phyloP scores from a whole-genome alignment of 2,113 vertebrate genomes.

The Empidonax alnorum region DNA sequence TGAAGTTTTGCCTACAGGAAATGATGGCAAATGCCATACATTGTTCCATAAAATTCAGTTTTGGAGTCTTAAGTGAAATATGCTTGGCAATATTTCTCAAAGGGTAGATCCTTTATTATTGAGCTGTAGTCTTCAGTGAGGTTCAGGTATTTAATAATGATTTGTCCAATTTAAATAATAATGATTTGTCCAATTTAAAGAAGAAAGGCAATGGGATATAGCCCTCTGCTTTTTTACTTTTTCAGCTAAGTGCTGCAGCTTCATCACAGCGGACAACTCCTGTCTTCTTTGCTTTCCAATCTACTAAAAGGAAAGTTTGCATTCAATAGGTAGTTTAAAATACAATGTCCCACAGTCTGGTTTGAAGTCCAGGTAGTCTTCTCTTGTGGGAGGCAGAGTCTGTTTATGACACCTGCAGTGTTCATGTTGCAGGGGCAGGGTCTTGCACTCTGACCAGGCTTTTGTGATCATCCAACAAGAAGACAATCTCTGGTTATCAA shows the following conservation, averaged over 20 bases:
- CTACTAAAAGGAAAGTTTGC: not conserved
- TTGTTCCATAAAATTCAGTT: not conserved
- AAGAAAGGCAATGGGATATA: not conserved
- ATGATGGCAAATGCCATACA: not conserved
- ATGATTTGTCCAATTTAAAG: not conserved
- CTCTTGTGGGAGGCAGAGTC: not conserved
- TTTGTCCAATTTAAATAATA: not conserved
- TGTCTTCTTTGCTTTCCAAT: not conserved
- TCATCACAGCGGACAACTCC: not conserved
- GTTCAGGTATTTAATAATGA: not conserved
- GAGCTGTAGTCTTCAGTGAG: not conserved
- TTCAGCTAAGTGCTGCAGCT: not conserved
- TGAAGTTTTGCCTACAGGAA: slow-evolving; percentile 19
- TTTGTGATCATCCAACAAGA: not conserved
- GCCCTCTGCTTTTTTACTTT: not conserved
- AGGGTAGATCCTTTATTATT: not conserved
- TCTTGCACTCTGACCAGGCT: not conserved
- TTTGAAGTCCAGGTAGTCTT: not conserved
- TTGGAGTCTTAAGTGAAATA: not conserved
- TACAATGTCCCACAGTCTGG: fast-evolving
- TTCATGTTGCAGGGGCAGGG: not conserved
- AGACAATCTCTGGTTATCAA: not conserved
- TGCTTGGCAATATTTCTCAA: not conserved
- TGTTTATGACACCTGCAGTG: not conserved
- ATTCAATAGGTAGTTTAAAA: not conserved